Conservation (phyloP, 23 tunicate species). For the Trididemnum miniatum region DNA sequence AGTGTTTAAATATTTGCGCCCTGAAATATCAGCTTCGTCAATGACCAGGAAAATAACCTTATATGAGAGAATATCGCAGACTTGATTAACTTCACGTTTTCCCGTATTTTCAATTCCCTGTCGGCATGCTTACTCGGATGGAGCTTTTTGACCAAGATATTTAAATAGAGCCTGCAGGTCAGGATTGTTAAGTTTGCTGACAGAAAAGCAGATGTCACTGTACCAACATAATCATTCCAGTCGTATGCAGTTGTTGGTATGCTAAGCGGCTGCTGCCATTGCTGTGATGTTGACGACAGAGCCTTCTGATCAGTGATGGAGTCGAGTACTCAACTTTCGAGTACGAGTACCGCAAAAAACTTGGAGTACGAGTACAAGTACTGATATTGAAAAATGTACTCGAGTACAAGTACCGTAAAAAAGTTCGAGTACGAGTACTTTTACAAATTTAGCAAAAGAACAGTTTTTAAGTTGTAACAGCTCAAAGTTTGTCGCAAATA, state of each 20-base stretch:
- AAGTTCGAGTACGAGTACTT: too few species aligned
- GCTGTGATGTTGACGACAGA: slow-evolving; percentile 35
- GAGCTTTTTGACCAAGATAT: slow-evolving; percentile 42
- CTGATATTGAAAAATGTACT: too few species aligned
- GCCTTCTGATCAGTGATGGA: too few species aligned
- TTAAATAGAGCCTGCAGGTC: slow-evolving; percentile 41
- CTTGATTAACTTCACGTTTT: slow-evolving; percentile 34
- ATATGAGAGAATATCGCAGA: slow-evolving; percentile 35
- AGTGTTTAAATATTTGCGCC: slow-evolving; percentile 37
- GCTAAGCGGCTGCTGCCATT: slow-evolving; percentile 40
- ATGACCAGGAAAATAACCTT: slow-evolving; percentile 33
- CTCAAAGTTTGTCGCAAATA: too few species aligned
- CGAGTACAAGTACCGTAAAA: too few species aligned
- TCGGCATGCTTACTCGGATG: slow-evolving; percentile 45
- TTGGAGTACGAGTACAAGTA: too few species aligned
- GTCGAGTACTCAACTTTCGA: too few species aligned
- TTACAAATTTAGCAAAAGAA: too few species aligned
- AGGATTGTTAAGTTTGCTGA: slow-evolving; percentile 38
- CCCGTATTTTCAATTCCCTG: slow-evolving; percentile 28
- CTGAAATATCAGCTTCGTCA: slow-evolving; percentile 39
- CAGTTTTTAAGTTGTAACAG: too few species aligned
- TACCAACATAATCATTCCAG: slow-evolving; percentile 38
- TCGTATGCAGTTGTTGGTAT: slow-evolving; percentile 34
- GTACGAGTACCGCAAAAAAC: too few species aligned
- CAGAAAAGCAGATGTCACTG: slow-evolving; percentile 39